phyloP scores from a whole-genome alignment of 2,797 vertebrate species.

The Gadopsis marmoratus region DNA sequence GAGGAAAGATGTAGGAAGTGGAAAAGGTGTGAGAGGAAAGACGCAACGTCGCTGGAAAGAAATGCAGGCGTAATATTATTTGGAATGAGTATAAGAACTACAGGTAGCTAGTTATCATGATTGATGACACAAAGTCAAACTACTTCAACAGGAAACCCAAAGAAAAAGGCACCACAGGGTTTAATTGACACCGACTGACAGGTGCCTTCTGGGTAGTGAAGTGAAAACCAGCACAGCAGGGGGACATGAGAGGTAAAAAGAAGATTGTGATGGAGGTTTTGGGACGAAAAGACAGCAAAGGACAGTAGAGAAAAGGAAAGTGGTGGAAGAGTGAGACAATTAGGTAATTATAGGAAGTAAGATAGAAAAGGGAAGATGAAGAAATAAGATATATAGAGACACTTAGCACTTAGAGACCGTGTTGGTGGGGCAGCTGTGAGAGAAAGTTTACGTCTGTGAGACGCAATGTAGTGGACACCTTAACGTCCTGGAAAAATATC shows the following conservation, averaged over 20 bases:
- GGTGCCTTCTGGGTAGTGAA: constrained; percentile 25
- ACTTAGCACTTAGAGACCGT: background rate
- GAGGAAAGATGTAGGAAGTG: background rate
- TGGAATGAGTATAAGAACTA: background rate
- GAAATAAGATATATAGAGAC: background rate
- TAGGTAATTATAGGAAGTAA: background rate
- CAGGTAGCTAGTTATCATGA: background rate
- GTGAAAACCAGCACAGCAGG: background rate
- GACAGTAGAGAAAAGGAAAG: background rate
- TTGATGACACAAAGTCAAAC: constrained; percentile 29
- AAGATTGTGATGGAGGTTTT: constrained; percentile 4
- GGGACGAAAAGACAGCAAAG: constrained; percentile 13
- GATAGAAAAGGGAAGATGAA: background rate
- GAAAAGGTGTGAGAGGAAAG: too few relatives aligned
- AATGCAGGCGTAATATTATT: background rate
- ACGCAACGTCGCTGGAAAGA: background rate
- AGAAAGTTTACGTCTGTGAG: background rate
- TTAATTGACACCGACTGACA: constrained; percentile 28
- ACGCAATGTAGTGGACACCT: background rate
- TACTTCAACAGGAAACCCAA: constrained; percentile 2
- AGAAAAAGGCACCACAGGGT: constrained; percentile 5
- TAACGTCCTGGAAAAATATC: background rate
- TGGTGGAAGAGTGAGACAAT: background rate
- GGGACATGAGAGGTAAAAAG: background rate
- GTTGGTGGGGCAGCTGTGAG: background rate